Evolutionary conservation across 2,888 invertebrate genomes (phyloP).

Genomic region (Scelioninae gen. 1): DNA sequence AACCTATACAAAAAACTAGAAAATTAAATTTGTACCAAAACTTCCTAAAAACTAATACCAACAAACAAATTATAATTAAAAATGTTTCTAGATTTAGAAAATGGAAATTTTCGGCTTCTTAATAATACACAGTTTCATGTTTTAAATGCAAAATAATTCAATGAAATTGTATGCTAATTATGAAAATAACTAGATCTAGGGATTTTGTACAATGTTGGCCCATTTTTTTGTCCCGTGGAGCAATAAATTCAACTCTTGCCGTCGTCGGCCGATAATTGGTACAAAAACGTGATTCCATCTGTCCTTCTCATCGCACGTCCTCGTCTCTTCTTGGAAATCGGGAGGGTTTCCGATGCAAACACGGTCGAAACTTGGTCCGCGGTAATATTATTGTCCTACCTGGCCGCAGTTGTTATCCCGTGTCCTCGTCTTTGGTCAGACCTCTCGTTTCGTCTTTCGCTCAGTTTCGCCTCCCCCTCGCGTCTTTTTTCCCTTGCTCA

Average conservation of each 20-base stretch:
- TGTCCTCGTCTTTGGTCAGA: conserved; percentile 27
- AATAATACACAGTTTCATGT: too few relatives aligned
- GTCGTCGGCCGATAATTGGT: conserved; percentile 72
- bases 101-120: too few relatives aligned
- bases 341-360: conserved; percentile 75
- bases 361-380: conserved; percentile 77
- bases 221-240: conserved; percentile 28
- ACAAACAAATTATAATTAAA: too few relatives aligned
- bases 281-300: conserved; percentile 72
- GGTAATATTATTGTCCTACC: conserved; percentile 77
- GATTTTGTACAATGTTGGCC: conserved; percentile 17
- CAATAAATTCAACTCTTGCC: conserved; percentile 53
- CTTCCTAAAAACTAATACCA: too few relatives aligned
- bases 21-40: too few relatives aligned
- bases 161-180: neutral
- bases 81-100: too few relatives aligned
- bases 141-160: too few relatives aligned
- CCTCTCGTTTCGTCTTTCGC: conserved; percentile 28
- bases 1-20: too few relatives aligned
- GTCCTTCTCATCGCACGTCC: conserved; percentile 75
- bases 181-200: conserved; percentile 23
- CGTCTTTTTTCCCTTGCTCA: conserved; percentile 9
- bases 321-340: conserved; percentile 76
- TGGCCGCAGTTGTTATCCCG: conserved; percentile 62
- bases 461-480: conserved; percentile 7